Evolutionary conservation across 1,140 invertebrate genomes (phyloP).

Genomic region (Probaryconus sp.): DNA sequence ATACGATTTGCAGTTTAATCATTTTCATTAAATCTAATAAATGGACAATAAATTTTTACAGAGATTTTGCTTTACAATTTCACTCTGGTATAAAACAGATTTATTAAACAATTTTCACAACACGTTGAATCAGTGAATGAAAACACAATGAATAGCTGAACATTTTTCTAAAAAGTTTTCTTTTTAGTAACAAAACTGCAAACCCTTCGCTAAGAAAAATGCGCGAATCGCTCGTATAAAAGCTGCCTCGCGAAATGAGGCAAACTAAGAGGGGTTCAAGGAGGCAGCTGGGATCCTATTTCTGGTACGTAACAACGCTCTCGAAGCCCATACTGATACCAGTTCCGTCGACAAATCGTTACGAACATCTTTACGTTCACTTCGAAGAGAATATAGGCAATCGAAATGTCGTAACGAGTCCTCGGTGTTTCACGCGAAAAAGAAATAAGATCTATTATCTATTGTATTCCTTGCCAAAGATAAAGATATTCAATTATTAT

Average conservation of each 20-base stretch:
- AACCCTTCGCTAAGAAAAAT: slow-evolving; percentile 40
- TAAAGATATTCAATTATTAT: too few species aligned
- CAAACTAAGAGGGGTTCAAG: slow-evolving; percentile 38
- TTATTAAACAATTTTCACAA: too few species aligned
- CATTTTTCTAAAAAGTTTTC: slow-evolving; percentile 30
- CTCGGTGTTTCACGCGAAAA: slow-evolving; percentile 37
- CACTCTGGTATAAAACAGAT: too few species aligned
- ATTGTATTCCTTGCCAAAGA: slow-evolving; percentile 49
- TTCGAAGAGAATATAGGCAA: slow-evolving; percentile 60
- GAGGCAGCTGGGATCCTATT: slow-evolving; percentile 56
- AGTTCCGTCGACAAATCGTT: slow-evolving; percentile 62
- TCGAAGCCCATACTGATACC: slow-evolving; percentile 54
- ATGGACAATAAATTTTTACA: too few species aligned
- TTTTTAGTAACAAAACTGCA: slow-evolving; percentile 28
- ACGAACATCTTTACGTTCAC: slow-evolving; percentile 60
- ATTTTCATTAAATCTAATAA: too few species aligned
- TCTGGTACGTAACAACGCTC: slow-evolving; percentile 60
- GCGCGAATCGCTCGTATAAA: slow-evolving; percentile 44
- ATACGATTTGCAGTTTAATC: too few species aligned
- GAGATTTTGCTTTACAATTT: too few species aligned
- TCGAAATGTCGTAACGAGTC: slow-evolving; percentile 57
- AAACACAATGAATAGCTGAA: slow-evolving; percentile 5
- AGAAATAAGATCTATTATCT: slow-evolving; percentile 51
- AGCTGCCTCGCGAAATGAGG: slow-evolving; percentile 43
- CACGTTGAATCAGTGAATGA: not conserved